Conservation (phyloP, 35 echinoderm and acorn worm genomes). For the Holothuria glaberrima region DNA sequence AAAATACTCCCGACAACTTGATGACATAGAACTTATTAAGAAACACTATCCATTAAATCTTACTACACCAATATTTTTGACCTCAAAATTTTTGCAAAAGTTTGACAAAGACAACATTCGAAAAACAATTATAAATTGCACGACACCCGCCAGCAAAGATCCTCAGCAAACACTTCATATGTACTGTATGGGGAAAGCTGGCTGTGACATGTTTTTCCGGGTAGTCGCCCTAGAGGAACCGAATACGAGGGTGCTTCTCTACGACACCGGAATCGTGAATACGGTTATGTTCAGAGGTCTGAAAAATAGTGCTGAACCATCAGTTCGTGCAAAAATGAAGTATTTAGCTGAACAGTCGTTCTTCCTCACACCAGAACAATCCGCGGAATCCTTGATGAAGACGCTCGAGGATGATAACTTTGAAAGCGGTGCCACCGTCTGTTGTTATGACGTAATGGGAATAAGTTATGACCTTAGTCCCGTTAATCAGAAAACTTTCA, state of each 20-base stretch:
- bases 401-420: conserved; percentile 11
- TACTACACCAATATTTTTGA: conserved; percentile 56
- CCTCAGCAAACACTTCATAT: conserved; percentile 16
- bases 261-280: conserved; percentile 5
- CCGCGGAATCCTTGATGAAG: neutral
- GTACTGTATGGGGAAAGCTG: conserved; percentile 14
- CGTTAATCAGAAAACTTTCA: no score
- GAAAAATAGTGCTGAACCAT: neutral
- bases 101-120: conserved; percentile 56
- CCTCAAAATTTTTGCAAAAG: conserved; percentile 47
- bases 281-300: conserved; percentile 1
- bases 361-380: neutral
- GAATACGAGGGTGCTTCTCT: neutral
- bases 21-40: conserved; percentile 34
- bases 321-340: neutral
- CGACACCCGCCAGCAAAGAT: conserved; percentile 10
- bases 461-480: neutral
- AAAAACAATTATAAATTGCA: conserved; percentile 52
- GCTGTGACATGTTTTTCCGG: conserved; percentile 25
- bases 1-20: conserved; percentile 33
- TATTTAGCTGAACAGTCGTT: no score
- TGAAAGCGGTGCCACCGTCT: neutral
- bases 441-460: neutral
- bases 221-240: conserved; percentile 2
- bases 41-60: conserved; percentile 60